A percentile compares a stretch with the other conserved stretches of the same genome.
These are phyloP conservation scores for Pararge aegeria DNA, from an alignment of 1,140 invertebrate species.

Conservation along the genomic window DNA sequence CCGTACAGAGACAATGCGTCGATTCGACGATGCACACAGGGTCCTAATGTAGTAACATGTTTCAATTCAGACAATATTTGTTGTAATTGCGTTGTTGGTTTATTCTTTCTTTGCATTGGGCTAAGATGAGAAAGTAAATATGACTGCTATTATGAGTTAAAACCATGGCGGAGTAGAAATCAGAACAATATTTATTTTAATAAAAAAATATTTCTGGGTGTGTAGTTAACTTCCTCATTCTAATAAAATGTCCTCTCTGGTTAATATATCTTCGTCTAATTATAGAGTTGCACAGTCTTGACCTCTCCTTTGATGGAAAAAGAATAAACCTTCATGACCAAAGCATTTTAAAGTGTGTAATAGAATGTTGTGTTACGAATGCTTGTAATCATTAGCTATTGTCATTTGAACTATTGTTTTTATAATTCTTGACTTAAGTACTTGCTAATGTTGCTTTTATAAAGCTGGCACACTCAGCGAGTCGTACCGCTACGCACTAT, in stretches of 20 bases:
- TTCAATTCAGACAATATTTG: conserved; percentile 45
- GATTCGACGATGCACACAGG: conserved; percentile 61
- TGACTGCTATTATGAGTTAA: too few relatives aligned
- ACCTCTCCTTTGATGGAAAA: neutral
- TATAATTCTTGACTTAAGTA: neutral
- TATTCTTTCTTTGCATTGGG: neutral
- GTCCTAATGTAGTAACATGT: conserved; percentile 56
- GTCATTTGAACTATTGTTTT: neutral
- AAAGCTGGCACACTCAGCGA: neutral
- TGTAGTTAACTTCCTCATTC: too few relatives aligned
- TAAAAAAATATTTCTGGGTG: too few relatives aligned
- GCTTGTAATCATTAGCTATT: too few relatives aligned
- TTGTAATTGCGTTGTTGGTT: conserved; percentile 15
- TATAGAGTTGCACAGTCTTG: too few relatives aligned
- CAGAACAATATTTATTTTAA: too few relatives aligned
- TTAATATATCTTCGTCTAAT: too few relatives aligned
- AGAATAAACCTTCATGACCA: conserved; percentile 2
- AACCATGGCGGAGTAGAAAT: too few relatives aligned
- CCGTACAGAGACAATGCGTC: conserved; percentile 46
- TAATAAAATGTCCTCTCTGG: too few relatives aligned
- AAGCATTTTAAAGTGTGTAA: neutral
- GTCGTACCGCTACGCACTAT: neutral
- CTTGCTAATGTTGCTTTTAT: neutral
- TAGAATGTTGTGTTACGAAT: neutral
- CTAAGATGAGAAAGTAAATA: too few relatives aligned